Evolutionary conservation across 1,140 invertebrate species (phyloP).

Genomic region (Octopus sinensis): DNA sequence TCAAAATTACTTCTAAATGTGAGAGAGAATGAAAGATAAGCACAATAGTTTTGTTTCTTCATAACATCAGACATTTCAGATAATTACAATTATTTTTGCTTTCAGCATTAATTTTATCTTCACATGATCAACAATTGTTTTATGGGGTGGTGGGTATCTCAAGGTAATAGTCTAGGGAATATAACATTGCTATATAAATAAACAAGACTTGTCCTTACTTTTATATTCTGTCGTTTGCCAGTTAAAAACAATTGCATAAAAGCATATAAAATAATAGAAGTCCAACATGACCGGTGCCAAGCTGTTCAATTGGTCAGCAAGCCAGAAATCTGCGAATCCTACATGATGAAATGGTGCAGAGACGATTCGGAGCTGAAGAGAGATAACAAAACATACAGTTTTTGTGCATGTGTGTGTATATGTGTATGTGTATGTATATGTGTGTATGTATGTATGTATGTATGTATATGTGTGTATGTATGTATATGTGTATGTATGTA

Average conservation of each 20-base stretch:
- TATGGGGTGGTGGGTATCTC: too few relatives aligned
- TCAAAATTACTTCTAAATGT: too few relatives aligned
- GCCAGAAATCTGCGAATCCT: slow-evolving; percentile 98
- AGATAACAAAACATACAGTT: slow-evolving; percentile 44
- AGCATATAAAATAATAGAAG: slow-evolving; percentile 84
- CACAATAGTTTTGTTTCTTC: too few relatives aligned
- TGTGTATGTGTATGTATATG: slow-evolving; percentile 4
- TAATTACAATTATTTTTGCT: too few relatives aligned
- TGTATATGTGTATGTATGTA: background rate
- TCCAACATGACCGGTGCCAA: slow-evolving; percentile 85
- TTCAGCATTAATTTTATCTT: too few relatives aligned
- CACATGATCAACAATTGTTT: too few relatives aligned
- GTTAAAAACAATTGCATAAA: slow-evolving; percentile 57
- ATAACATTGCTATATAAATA: too few relatives aligned
- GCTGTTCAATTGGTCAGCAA: slow-evolving; percentile 97
- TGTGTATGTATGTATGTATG: slow-evolving; percentile 16
- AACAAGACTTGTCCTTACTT: too few relatives aligned
- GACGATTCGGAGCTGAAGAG: slow-evolving; percentile 72
- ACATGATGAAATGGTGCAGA: slow-evolving; percentile 93
- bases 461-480: background rate
- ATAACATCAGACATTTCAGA: too few relatives aligned
- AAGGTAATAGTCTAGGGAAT: too few relatives aligned
- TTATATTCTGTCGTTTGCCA: slow-evolving; percentile 30
- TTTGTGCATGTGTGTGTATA: background rate
- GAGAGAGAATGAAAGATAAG: too few relatives aligned